Evolutionary conservation across 2,113 vertebrate genomes (phyloP), one percentile per base, ranked within the genome.

Genomic region (Serilophus lunatus): DNA sequence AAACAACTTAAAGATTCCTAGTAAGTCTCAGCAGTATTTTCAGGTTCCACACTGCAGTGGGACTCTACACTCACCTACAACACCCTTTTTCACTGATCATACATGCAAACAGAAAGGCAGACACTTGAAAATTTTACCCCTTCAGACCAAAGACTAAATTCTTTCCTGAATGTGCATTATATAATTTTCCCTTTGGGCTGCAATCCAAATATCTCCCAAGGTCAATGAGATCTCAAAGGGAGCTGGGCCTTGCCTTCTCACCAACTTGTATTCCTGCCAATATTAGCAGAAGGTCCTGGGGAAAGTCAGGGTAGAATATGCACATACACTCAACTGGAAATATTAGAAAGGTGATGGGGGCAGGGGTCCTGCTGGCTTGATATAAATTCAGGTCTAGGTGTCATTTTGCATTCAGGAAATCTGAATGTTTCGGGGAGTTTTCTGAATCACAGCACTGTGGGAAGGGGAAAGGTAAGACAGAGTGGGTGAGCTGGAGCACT

Each of bases 171-270:
- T 53, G 63, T 86, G 74, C 80, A 86, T 90, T 93, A 77, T 89
- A 94, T 90, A 66, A 78, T 86, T 94, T 92, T 93, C 82, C 84
- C 63, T 93, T 91, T 85, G 92, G 94, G 93, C 88, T 92, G 72
- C 51, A 47, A 60, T 93, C 87, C 93, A 97, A 88, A 23, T 91
- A 91, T 84, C 80, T 92, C 64, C 88, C 93, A 96, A 97, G 95
- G 94, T 96, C 96, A 96, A 63, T 7, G 57, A 88, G 86, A 88
- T 84, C 93, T 90, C 94, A 92, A 59, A 92, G 76, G 61, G 93
- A 93, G 86, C 68, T 86, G 60, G 70, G 63, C 78, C 59, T 88
- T 88, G 66, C 92, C 79, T 93, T 95, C 77, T 88, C 72, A 88
- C 63, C 78, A 84, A 22, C 56, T 87, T 96, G 85, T 92, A 75